Base-by-base conservation (phyloP, 2,888 invertebrate species). In the Gnatocerus cornutus region DNA sequence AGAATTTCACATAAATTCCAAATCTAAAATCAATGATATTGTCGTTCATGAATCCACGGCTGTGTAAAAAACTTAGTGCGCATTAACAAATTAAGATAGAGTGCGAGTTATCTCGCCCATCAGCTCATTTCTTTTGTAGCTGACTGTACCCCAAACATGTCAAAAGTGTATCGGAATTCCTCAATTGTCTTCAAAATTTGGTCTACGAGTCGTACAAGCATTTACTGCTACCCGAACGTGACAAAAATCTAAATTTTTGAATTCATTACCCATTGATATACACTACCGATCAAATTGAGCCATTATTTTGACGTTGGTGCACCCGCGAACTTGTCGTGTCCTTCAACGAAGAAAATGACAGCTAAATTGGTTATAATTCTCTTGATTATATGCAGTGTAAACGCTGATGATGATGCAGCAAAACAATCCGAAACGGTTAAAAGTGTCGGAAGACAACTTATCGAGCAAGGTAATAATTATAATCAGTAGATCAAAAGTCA, bases 401-500 rank as follows among this genome's bases (percentile, higher is more conserved):
- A 7, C n/a, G 33, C 33, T 1, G 33, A 33, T 5, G 29, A 29
- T 29, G 29, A 29, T 4, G 4, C 29, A 5, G 29, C 29, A 33
- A 33, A 33, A 33, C 9, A n/a, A 1, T 1, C 2, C 7, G n/a
- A 9, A n/a, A n/a, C 2, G 3, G 7, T 4, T 1, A 7, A 33
- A 7, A 33, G 33, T 33, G 33, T 21, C 21, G 52, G 53, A 21
- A 39, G 52, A 37, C 52, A 53, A 21, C 53, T 59, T 7, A 29
- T 61, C 4, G 68, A 68, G 53, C 33, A 68, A 68, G 68, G 68
- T 61, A 66, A 33, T 6, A 33, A 33, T 33, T 7, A 29, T 29
- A 29, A 29, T 29, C 4, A 29, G 4, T 29, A 7, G 29, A 5
- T 5, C 4, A 29, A 7, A 33, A 9, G 33, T 39, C 33, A 39